phyloP scores from a whole-genome alignment of 2,797 vertebrate genomes.

The Acomys russatus region DNA sequence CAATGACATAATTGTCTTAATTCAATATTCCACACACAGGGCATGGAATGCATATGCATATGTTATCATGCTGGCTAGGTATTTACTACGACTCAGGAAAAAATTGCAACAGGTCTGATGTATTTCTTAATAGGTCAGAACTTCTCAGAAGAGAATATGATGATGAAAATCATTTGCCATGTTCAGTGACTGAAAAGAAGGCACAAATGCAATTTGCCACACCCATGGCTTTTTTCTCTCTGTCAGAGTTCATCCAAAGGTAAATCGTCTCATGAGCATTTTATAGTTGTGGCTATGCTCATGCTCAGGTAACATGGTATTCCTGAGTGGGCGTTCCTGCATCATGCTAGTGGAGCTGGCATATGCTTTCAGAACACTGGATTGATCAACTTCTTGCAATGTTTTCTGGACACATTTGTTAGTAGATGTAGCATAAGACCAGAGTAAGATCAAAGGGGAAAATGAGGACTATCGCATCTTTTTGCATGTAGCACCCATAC shows the following conservation, averaged over 20 bases:
- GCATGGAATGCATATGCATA: background rate
- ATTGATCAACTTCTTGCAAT: background rate
- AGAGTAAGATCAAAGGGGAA: background rate
- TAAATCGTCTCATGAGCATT: background rate
- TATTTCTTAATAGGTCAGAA: background rate
- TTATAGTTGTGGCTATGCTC: background rate
- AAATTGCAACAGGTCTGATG: background rate
- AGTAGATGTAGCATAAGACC: background rate
- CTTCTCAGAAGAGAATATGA: background rate
- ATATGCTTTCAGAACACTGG: background rate
- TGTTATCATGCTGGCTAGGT: background rate
- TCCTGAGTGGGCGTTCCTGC: background rate
- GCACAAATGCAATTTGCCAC: background rate
- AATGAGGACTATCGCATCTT: background rate
- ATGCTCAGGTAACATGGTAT: background rate
- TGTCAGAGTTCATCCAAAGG: background rate
- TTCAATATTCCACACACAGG: background rate
- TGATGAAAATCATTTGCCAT: background rate
- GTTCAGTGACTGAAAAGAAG: background rate
- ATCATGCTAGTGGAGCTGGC: background rate
- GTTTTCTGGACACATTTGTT: background rate
- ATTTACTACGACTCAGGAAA: background rate
- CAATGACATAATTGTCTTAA: background rate
- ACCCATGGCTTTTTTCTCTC: background rate
- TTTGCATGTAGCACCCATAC: background rate